Conservation (phyloP, 2,888 invertebrate species). For the Lasioglossum vierecki region DNA sequence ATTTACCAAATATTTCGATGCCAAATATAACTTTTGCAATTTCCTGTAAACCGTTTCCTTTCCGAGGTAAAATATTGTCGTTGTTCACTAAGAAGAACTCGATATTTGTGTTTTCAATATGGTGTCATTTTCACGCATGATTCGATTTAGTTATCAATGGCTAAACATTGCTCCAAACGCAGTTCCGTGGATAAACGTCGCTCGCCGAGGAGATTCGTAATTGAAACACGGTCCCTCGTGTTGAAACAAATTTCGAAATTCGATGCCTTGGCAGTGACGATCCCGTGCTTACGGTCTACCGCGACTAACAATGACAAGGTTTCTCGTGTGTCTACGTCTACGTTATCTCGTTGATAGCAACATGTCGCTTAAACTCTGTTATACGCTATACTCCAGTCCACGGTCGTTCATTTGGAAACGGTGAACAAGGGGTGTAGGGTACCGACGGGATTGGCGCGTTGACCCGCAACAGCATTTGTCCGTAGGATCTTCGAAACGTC, state of each 20-base stretch:
- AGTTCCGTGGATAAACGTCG: not conserved
- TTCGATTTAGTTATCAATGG: not conserved
- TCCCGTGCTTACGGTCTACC: constrained; percentile 64
- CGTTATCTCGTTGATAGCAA: constrained; percentile 40
- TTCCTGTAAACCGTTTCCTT: not conserved
- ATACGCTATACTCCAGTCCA: constrained; percentile 25
- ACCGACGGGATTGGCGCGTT: constrained; percentile 55
- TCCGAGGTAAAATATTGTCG: not conserved
- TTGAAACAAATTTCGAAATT: constrained; percentile 57
- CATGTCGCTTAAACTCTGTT: constrained; percentile 50
- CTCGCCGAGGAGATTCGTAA: constrained; percentile 13
- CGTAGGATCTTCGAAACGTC: constrained; percentile 38
- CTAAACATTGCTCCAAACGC: not conserved
- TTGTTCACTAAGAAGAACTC: not conserved
- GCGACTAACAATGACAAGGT: constrained; percentile 50
- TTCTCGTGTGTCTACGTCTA: constrained; percentile 44
- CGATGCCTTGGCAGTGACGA: constrained; percentile 72
- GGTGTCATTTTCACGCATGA: not conserved
- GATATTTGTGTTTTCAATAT: not conserved
- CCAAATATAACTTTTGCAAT: not conserved
- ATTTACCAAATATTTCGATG: not conserved
- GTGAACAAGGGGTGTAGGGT: constrained; percentile 46
- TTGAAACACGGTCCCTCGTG: constrained; percentile 9
- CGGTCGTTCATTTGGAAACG: constrained; percentile 43
- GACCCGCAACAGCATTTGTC: constrained; percentile 64